Evolutionary conservation across 2,797 vertebrate genomes (phyloP).

Genomic region (Limosa lapponica): DNA sequence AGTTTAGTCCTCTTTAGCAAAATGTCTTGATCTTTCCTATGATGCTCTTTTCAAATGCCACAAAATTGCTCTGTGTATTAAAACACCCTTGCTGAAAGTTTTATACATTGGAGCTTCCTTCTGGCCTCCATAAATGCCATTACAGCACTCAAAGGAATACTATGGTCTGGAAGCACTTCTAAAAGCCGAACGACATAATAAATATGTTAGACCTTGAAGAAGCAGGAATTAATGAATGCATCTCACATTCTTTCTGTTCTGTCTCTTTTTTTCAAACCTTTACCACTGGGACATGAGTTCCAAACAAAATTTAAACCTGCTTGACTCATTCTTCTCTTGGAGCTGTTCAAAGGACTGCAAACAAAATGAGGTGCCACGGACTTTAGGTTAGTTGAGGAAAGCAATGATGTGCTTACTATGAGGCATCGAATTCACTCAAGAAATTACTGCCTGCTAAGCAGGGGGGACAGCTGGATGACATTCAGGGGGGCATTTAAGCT

Average conservation of each 20-base stretch:
- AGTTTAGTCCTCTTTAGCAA: background rate
- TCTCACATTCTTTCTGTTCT: background rate
- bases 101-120: constrained; percentile 33
- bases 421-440: background rate
- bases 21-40: background rate
- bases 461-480: background rate
- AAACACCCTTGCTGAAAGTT: constrained; percentile 6
- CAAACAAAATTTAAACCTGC: background rate
- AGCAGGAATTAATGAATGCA: background rate
- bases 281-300: background rate
- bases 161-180: background rate
- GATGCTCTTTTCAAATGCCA: background rate
- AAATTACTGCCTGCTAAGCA: background rate
- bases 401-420: background rate
- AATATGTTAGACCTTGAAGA: constrained; percentile 9
- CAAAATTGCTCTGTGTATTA: background rate
- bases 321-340: background rate
- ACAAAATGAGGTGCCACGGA: background rate
- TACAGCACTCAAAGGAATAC: constrained; percentile 6
- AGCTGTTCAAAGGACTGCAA: background rate
- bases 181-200: background rate
- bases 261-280: background rate
- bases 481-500: background rate
- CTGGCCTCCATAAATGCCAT: background rate
- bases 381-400: background rate